Evolutionary conservation across 2,113 vertebrate genomes (phyloP), one percentile per base, ranked within the genome.

Genomic region (Oxyruncus cristatus): DNA sequence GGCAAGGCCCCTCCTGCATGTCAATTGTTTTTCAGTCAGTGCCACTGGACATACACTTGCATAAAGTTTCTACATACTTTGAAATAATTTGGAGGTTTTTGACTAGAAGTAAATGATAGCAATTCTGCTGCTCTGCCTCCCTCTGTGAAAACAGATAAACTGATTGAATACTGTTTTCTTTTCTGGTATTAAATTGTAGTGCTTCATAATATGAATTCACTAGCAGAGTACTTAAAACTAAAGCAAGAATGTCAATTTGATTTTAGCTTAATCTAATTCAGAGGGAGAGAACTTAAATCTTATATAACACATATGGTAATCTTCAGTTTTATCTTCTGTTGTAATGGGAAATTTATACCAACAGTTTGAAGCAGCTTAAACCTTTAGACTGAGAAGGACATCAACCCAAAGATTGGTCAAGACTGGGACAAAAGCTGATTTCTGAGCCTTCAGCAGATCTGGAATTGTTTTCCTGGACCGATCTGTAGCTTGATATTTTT

Each of bases 221-320:
- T 35, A 74, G 10, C n/a, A 66, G 19, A 84, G 8, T 30, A 58
- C 41, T 86, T 65, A 68, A 68, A 92, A 67, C 9, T 73, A 66
- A 86, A 91, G 27, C 42, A 88, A 72, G 37, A 76, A 65, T 12
- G n/a, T 19, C 68, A 77, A 14, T 63, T 70, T 62, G 52, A 50
- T 67, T 84, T 94, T 39, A 92, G 61, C 55, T 97, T 65, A 93
- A 91, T 92, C 78, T 95, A 85, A 91, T 73, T 93, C 11, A 61
- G 78, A 96, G n/a, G 49, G 42, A 88, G 67, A 82, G 39, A 88
- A 58, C 62, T 95, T 65, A 70, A 91, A 75, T 79, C 59, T 77
- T 75, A 19, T 18, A 90, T 9, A 91, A 94, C 61, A 93, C 83
- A 84, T 95, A 90, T 66, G 79, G 32, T 23, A 4, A 74, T 67